phyloP scores from a whole-genome alignment of 1,140 invertebrate genomes.

The Halictus rubicundus region DNA sequence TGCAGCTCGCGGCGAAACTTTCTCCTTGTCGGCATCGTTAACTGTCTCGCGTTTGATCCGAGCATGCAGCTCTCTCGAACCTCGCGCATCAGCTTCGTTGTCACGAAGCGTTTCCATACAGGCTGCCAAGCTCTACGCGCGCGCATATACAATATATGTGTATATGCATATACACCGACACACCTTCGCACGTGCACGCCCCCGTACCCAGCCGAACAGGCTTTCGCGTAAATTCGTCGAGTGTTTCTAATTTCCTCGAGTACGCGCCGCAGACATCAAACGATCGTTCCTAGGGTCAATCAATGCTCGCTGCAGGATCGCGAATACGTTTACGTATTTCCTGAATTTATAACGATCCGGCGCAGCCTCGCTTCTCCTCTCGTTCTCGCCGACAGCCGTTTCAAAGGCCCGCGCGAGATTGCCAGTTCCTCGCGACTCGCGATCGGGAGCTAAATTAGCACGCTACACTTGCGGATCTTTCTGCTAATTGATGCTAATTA shows the following conservation, averaged over 20 bases:
- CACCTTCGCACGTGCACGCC: no score
- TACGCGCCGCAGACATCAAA: conserved; percentile 29
- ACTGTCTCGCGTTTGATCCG: conserved; percentile 56
- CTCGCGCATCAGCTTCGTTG: conserved; percentile 31
- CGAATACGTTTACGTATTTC: conserved; percentile 27
- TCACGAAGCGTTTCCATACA: conserved; percentile 25
- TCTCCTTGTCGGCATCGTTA: conserved; percentile 52
- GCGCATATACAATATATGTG: no score
- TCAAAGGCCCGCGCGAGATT: no score
- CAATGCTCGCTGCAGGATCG: conserved; percentile 24
- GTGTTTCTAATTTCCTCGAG: conserved; percentile 49
- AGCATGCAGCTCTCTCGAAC: conserved; percentile 13
- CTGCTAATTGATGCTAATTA: no score
- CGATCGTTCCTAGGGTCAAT: conserved; percentile 34
- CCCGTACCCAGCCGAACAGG: no score
- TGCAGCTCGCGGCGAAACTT: conserved; percentile 46
- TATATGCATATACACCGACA: no score
- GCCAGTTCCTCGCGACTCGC: no score
- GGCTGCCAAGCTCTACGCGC: background rate
- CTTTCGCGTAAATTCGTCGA: conserved; percentile 40
- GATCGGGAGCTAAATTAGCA: no score
- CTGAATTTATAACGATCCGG: conserved; percentile 9
- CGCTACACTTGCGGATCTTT: no score
- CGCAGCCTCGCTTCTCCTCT: background rate
- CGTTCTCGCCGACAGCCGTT: background rate